Percentiles rank a stretch among this genome's conserved stretches.
Evolutionary conservation across 2,797 vertebrate genomes (phyloP).

Genomic region (Etheostoma nigrum): DNA sequence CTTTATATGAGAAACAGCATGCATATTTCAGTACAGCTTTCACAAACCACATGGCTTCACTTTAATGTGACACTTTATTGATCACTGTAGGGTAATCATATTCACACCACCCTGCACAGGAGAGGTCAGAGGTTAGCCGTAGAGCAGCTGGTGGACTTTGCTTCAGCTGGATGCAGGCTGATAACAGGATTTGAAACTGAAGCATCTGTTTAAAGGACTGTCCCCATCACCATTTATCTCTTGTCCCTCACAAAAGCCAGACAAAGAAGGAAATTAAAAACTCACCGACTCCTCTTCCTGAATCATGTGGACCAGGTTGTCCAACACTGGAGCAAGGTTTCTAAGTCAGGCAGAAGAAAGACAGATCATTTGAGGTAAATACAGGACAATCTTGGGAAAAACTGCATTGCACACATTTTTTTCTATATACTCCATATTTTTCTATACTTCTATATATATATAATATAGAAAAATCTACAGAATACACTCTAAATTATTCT

Average conservation of each 20-base stretch:
- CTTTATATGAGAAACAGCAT: background rate
- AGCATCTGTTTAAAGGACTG: conserved; percentile 2
- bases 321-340: conserved; percentile 95
- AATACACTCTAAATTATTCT: background rate
- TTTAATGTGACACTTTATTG: conserved; percentile 20
- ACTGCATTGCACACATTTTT: background rate
- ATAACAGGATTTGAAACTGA: background rate
- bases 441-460: no score
- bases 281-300: conserved; percentile 99
- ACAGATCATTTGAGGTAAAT: background rate
- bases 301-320: conserved; percentile 98
- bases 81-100: conserved; percentile 11
- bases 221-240: background rate
- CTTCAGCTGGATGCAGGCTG: conserved; percentile 7
- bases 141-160: conserved; percentile 49
- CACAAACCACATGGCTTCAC: conserved; percentile 9
- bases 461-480: background rate
- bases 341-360: conserved; percentile 72
- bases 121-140: conserved; percentile 47
- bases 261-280: conserved; percentile 47
- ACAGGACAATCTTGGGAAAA: background rate
- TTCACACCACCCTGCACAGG: background rate
- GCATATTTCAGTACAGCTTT: conserved; percentile 1
- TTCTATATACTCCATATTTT: background rate
- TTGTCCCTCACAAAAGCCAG: background rate